Percentiles rank a stretch among this genome's conserved stretches.
Conservation (phyloP, 2,888 invertebrate species). For the Nephrotoma guestfalica region DNA sequence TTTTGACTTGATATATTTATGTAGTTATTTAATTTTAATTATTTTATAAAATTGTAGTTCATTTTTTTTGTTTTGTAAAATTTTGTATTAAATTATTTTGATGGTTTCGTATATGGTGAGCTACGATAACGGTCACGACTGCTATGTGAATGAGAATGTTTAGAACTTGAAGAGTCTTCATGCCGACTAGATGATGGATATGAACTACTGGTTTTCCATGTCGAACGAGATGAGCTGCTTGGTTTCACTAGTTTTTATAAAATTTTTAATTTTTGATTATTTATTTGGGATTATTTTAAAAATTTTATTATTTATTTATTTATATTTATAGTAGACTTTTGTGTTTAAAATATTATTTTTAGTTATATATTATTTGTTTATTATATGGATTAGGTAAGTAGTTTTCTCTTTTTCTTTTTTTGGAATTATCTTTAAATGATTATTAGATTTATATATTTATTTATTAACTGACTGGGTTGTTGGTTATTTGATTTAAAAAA, state of each 20-base stretch:
- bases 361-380: neutral
- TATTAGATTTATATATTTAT: neutral
- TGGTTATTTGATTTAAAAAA: neutral
- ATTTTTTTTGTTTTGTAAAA: neutral
- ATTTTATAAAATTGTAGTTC: neutral
- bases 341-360: conserved; percentile 5
- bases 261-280: conserved; percentile 8
- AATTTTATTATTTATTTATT: conserved; percentile 1
- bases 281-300: conserved; percentile 6
- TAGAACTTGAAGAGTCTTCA: conserved; percentile 11
- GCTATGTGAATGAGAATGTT: conserved; percentile 12
- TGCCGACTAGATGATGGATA: conserved; percentile 13
- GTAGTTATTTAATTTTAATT: neutral
- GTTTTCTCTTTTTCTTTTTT: neutral
- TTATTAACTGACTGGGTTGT: neutral
- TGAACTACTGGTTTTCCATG: conserved; percentile 13
- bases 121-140: conserved; percentile 36
- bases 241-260: conserved; percentile 12
- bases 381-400: neutral
- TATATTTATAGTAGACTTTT: conserved; percentile 1
- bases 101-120: conserved; percentile 40
- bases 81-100: conserved; percentile 1
- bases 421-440: neutral
- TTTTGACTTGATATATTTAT: neutral
- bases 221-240: conserved; percentile 11